phyloP scores from a whole-genome alignment of 2,888 invertebrate genomes.

The Drosophila borealis region DNA sequence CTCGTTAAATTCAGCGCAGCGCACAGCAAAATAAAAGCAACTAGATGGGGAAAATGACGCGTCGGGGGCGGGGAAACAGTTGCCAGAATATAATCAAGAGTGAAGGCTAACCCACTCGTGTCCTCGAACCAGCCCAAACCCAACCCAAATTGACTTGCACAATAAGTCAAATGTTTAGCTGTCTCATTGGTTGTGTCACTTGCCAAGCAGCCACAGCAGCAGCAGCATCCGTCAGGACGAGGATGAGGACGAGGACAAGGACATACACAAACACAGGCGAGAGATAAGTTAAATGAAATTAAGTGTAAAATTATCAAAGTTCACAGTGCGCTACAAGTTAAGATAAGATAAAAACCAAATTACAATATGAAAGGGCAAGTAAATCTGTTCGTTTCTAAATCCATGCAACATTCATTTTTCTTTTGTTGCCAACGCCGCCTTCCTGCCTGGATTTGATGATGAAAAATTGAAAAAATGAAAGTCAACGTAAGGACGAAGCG shows the following conservation, averaged over 20 bases:
- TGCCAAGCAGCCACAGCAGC: background rate
- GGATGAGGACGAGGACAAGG: slow-evolving; percentile 1
- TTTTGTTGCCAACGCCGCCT: slow-evolving; percentile 57
- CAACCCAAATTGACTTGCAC: slow-evolving; percentile 40
- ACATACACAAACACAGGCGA: slow-evolving; percentile 3
- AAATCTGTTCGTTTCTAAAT: slow-evolving; percentile 67
- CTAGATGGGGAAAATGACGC: background rate
- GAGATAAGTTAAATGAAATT: slow-evolving; percentile 65
- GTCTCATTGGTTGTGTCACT: slow-evolving; percentile 33
- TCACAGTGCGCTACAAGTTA: slow-evolving; percentile 20
- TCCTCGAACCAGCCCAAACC: background rate
- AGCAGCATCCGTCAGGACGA: slow-evolving; percentile 1
- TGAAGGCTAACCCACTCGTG: slow-evolving; percentile 12
- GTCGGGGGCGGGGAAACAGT: background rate
- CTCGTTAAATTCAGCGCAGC: slow-evolving; percentile 47
- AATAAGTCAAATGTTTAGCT: slow-evolving; percentile 46
- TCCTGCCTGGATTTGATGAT: slow-evolving; percentile 63
- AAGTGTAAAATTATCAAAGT: slow-evolving; percentile 75
- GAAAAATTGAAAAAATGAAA: slow-evolving; percentile 79
- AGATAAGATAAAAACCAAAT: slow-evolving; percentile 11
- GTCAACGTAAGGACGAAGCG: slow-evolving; percentile 50
- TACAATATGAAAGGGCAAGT: slow-evolving; percentile 20
- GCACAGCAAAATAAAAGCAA: slow-evolving; percentile 20
- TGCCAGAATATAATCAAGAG: slow-evolving; percentile 9
- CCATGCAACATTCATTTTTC: slow-evolving; percentile 76